Evolutionary conservation across 1,140 invertebrate species (phyloP).

Genomic region (Choristoneura fumiferana): DNA sequence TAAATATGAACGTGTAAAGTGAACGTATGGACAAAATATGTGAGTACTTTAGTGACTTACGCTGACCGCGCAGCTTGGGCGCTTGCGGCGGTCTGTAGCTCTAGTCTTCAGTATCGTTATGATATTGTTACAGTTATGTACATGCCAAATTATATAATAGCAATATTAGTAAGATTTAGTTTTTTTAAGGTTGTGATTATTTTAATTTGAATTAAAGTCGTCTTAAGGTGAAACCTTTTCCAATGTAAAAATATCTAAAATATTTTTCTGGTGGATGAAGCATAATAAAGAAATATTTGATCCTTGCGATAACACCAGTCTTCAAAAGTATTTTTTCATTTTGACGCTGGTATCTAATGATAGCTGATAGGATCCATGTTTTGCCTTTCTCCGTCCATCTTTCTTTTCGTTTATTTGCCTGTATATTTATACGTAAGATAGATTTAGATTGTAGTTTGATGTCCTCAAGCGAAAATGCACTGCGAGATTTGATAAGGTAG

Average conservation of each 20-base stretch:
- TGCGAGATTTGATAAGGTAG: conserved; percentile 67
- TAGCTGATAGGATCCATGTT: conserved; percentile 12
- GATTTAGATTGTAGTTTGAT: conserved; percentile 32
- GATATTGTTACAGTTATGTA: conserved; percentile 24
- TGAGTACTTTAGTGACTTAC: not conserved
- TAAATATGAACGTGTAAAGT: conserved; percentile 20
- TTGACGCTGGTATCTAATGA: no score
- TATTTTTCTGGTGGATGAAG: no score
- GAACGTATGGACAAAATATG: not conserved
- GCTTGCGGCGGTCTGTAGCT: conserved; percentile 22
- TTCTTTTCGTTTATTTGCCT: conserved; percentile 23
- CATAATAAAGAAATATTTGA: no score
- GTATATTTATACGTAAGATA: conserved; percentile 28
- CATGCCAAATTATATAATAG: conserved; percentile 41
- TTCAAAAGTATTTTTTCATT: not conserved
- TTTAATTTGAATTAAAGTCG: conserved; percentile 29
- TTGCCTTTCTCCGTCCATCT: conserved; percentile 16
- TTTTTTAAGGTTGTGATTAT: conserved; percentile 59
- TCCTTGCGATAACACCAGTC: not conserved
- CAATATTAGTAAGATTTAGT: conserved; percentile 41
- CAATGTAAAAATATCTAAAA: no score
- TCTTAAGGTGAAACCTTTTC: conserved; percentile 9
- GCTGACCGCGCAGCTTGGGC: conserved; percentile 6
- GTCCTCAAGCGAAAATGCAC: conserved; percentile 46
- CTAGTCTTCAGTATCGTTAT: conserved; percentile 42